Conservation (phyloP, 2,113 vertebrate genomes). For the Hiodon alosoides region DNA sequence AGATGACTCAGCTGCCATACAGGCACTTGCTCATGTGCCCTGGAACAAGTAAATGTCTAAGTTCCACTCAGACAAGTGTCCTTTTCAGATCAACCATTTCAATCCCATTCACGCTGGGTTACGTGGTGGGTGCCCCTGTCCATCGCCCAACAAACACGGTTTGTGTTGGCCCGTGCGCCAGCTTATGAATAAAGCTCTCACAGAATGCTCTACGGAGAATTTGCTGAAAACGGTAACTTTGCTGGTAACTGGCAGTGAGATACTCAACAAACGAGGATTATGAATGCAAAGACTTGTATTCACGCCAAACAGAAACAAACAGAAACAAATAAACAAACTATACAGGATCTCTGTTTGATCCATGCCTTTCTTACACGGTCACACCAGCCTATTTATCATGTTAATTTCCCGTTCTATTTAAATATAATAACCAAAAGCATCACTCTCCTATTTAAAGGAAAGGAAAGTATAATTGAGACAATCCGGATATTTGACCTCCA, state of each 20-base stretch:
- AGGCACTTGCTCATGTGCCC: background rate
- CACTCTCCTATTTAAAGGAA: background rate
- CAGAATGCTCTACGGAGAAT: background rate
- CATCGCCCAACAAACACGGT: background rate
- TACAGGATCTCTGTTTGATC: too few species aligned
- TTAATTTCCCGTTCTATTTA: too few species aligned
- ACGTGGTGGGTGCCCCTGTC: background rate
- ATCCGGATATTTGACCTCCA: too few species aligned
- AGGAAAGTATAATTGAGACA: background rate
- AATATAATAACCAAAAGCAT: too few species aligned
- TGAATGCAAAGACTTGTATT: background rate
- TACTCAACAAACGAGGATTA: background rate
- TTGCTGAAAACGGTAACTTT: background rate
- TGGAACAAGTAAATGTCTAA: background rate
- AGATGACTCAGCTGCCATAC: background rate
- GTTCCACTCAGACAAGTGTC: background rate
- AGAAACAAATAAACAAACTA: too few species aligned
- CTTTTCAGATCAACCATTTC: background rate
- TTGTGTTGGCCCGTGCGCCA: background rate
- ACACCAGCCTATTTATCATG: too few species aligned
- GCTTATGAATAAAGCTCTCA: background rate
- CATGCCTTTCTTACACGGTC: too few species aligned
- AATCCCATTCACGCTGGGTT: background rate
- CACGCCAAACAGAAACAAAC: too few species aligned
- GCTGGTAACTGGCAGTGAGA: slow-evolving; percentile 1